phyloP scores from a whole-genome alignment of 2,888 invertebrate species.

The Altica lythri region DNA sequence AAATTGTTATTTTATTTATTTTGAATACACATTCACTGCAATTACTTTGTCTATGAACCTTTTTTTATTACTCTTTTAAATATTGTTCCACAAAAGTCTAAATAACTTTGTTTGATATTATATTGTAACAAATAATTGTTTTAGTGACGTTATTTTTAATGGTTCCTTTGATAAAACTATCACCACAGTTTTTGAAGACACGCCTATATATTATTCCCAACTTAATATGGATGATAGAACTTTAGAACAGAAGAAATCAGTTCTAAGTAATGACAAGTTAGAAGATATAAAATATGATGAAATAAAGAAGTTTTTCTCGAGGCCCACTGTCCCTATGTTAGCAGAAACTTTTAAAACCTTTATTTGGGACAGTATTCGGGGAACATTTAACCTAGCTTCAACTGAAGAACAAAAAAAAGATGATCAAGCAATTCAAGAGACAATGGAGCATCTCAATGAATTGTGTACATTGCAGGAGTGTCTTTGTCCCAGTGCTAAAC shows the following conservation, averaged over 20 bases:
- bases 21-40: no score
- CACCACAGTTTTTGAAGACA: conserved; percentile 30
- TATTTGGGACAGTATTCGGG: conserved; percentile 44
- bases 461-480: background rate
- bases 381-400: conserved; percentile 37
- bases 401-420: conserved; percentile 21
- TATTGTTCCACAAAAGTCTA: no score
- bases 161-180: conserved; percentile 44
- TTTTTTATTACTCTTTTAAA: no score
- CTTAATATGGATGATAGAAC: conserved; percentile 31
- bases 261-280: conserved; percentile 25
- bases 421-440: background rate
- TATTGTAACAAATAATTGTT: no score
- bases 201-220: conserved; percentile 47
- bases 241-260: background rate
- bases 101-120: no score
- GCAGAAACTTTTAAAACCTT: conserved; percentile 44
- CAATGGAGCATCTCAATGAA: conserved; percentile 5
- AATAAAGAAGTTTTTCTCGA: conserved; percentile 40
- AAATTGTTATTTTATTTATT: no score
- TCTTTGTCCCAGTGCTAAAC: background rate
- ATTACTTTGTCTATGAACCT: no score
- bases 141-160: conserved; percentile 54
- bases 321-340: conserved; percentile 40
- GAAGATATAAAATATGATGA: conserved; percentile 36